Conservation (phyloP, 2,113 vertebrate genomes). For the Connochaetes taurinus region DNA sequence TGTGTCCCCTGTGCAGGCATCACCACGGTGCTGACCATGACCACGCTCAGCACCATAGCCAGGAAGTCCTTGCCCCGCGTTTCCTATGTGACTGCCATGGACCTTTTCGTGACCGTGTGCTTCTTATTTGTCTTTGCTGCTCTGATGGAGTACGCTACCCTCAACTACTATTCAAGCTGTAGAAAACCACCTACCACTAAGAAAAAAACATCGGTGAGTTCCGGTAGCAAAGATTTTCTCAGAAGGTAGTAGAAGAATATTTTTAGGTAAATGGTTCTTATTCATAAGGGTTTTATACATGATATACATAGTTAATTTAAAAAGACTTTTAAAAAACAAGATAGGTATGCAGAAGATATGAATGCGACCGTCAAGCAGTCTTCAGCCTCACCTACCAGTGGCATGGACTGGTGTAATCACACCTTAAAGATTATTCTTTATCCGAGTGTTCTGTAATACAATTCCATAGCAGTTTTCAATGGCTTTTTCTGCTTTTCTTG, state of each 20-base stretch:
- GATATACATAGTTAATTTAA: background rate
- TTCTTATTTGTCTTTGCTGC: constrained; percentile 98
- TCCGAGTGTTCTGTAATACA: background rate
- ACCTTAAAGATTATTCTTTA: background rate
- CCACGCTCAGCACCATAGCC: constrained; percentile 94
- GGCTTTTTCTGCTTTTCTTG: background rate
- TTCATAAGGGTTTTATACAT: background rate
- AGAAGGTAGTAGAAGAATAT: too few species aligned
- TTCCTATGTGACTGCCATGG: constrained; percentile 97
- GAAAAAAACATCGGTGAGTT: constrained; percentile 87
- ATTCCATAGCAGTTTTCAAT: background rate
- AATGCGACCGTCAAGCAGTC: background rate
- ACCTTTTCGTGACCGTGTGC: constrained; percentile 97
- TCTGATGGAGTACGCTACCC: constrained; percentile 95
- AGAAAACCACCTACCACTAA: constrained; percentile 81
- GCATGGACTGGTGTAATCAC: background rate
- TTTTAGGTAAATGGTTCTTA: background rate
- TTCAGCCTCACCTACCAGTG: rapidly evolving
- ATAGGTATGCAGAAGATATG: background rate
- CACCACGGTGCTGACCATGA: constrained; percentile 97
- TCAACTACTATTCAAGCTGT: constrained; percentile 94
- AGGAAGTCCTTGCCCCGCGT: constrained; percentile 94
- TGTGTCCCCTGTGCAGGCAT: constrained; percentile 83
- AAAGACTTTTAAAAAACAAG: background rate
- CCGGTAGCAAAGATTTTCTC: background rate